Base-by-base conservation (phyloP, 2,113 vertebrate species). In the Calypte anna region DNA sequence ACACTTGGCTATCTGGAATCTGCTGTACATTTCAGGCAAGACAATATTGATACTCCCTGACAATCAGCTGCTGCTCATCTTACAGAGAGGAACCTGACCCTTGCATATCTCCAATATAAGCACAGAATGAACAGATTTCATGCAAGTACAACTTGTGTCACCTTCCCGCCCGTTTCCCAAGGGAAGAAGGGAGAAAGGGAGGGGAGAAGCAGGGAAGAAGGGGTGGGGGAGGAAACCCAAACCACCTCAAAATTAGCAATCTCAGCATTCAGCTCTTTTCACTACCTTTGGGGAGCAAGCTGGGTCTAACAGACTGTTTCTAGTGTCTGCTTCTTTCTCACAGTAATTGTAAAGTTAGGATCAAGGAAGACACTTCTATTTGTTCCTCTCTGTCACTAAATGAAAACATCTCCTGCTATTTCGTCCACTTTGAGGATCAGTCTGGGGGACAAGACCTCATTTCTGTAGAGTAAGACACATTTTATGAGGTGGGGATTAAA, bases 111-210 rank as follows among this genome's bases (percentile, higher is more conserved):
- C 62, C 90, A 75, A 23, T 5, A 12, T 19, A 69, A 82, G 30
- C 2, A n/a, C 0, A 66, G 51, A 61, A 61, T 31, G 73, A 46
- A 46, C 6, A 28, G 24, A 8, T 22, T n/a, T 2, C 82, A 36
- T 1, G 1, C 6, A 2, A 38, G 12, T 22, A 54, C 17, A 7
- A 69, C 14, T 27, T 54, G 16, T 16, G 44, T 38, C 8, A 2
- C 7, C 63, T 66, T 44, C 59, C 59, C 64, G 36, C 10, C 25
- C 21, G 21, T 40, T 69, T 33, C 44, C 36, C 40, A 40, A 55
- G 0, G 0, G 8, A 7, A 24, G 13, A 23, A 19, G 6, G 6
- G 8, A 10, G 7, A 50, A 33, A 9, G 10, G 4, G 4, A 14
- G 3, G 9, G 22, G 7, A 21, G 14, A 14, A 50, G 7, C 14